phyloP scores from a whole-genome alignment of 2,888 invertebrate genomes.

The Leucophenga maculata region DNA sequence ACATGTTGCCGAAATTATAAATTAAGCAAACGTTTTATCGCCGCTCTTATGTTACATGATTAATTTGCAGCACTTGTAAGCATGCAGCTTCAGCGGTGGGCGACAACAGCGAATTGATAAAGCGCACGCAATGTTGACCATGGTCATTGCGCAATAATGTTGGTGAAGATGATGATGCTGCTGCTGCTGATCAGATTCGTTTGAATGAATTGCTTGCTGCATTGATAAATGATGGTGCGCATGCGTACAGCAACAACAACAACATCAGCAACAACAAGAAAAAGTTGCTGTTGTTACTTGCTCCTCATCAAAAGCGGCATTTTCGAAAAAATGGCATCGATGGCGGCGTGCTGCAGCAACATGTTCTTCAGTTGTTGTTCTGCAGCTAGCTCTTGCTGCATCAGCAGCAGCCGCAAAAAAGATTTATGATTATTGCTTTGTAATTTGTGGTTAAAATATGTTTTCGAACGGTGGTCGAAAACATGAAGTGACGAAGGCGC shows the following conservation, averaged over 20 bases:
- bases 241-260: slow-evolving; percentile 27
- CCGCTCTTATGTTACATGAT: slow-evolving; percentile 17
- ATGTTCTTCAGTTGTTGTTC: background rate
- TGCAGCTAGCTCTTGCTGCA: too few species aligned
- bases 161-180: too few species aligned
- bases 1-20: slow-evolving; percentile 38
- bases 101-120: slow-evolving; percentile 41
- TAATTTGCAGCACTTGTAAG: slow-evolving; percentile 4
- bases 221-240: slow-evolving; percentile 19
- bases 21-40: slow-evolving; percentile 21
- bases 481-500: background rate
- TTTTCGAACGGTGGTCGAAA: slow-evolving; percentile 33
- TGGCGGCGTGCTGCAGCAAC: too few species aligned
- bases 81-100: background rate
- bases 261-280: slow-evolving; percentile 20
- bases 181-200: too few species aligned
- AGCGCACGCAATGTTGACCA: slow-evolving; percentile 61
- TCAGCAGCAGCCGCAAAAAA: slow-evolving; percentile 58
- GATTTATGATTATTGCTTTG: slow-evolving; percentile 64
- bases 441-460: slow-evolving; percentile 64
- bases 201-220: slow-evolving; percentile 2
- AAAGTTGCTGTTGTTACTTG: slow-evolving; percentile 45
- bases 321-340: too few species aligned
- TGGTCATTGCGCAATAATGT: slow-evolving; percentile 47
- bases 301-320: too few species aligned